These are phyloP conservation scores for Poecile montanus DNA, from an alignment of 2,797 vertebrate species.

Conservation along the genomic window DNA sequence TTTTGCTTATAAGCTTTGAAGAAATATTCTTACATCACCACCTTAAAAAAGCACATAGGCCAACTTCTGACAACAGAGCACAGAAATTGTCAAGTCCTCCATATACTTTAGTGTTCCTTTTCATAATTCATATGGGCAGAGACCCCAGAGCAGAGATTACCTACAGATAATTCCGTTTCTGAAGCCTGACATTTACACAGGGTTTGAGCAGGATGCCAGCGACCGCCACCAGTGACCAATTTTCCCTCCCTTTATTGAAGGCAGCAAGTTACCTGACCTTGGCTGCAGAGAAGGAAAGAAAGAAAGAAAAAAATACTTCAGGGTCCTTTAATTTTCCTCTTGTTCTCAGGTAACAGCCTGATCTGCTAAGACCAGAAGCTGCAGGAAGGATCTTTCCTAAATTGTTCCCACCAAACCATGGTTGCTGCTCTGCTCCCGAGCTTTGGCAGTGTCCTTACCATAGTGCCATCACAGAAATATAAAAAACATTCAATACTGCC, in stretches of 20 bases:
- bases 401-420: background rate
- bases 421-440: background rate
- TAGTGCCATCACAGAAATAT: accelerated
- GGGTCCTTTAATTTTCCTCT: background rate
- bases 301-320: background rate
- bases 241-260: background rate
- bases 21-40: background rate
- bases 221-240: background rate
- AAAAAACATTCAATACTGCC: background rate
- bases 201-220: background rate
- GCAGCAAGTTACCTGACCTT: background rate
- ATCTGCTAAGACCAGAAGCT: background rate
- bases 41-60: background rate
- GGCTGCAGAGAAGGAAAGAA: background rate
- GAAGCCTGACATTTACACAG: background rate
- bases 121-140: background rate
- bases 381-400: background rate
- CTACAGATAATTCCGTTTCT: background rate
- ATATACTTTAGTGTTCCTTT: background rate
- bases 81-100: background rate
- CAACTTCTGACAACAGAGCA: background rate
- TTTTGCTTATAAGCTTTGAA: background rate
- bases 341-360: background rate
- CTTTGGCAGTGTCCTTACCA: background rate
- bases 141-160: background rate